Evolutionary conservation across 2,113 vertebrate genomes (phyloP).

Genomic region (Saimiri boliviensis): DNA sequence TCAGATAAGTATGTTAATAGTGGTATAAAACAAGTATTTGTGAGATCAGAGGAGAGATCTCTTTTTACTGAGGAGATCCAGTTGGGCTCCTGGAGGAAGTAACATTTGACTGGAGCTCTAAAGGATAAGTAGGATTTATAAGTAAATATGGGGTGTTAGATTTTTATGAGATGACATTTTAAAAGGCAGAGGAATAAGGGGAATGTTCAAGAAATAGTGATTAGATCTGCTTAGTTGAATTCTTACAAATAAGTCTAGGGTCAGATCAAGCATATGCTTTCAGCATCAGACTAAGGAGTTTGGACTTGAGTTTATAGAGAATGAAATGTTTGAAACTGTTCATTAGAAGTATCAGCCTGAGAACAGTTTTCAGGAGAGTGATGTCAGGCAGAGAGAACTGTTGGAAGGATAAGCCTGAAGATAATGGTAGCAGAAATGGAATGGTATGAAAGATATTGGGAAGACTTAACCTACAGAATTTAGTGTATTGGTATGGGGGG

Average conservation of each 20-base stretch:
- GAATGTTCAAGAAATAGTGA: background rate
- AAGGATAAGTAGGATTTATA: background rate
- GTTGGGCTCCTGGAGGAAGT: background rate
- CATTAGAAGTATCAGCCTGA: background rate
- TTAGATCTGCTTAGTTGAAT: background rate
- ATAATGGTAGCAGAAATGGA: background rate
- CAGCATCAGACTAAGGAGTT: background rate
- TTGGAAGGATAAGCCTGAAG: background rate
- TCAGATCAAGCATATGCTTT: background rate
- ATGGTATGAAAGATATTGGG: background rate
- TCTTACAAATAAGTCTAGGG: background rate
- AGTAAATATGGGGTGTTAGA: background rate
- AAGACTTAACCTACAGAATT: background rate
- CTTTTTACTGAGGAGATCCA: background rate
- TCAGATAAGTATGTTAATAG: background rate
- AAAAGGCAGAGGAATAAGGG: background rate
- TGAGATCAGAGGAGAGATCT: background rate
- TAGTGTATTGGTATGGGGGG: background rate
- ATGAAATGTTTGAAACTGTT: background rate
- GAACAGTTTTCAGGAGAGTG: background rate
- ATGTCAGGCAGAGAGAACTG: background rate
- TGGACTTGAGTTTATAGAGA: background rate
- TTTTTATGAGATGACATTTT: background rate
- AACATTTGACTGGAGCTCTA: background rate
- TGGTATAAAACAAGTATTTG: background rate